phyloP scores from a whole-genome alignment of 2,797 vertebrate species.

The Triplophysa bombifrons region DNA sequence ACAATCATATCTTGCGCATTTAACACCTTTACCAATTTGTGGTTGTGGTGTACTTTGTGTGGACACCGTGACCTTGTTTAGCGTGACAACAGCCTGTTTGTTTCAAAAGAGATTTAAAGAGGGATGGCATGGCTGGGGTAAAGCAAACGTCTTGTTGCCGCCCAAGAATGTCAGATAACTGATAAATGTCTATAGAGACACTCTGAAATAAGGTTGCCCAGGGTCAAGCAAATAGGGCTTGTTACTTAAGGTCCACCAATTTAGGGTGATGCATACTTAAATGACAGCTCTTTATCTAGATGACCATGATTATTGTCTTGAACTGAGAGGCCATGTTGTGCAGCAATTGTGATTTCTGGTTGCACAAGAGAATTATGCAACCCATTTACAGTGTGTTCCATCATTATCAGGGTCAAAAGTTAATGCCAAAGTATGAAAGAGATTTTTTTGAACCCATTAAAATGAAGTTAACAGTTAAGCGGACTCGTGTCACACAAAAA shows the following conservation, averaged over 20 bases:
- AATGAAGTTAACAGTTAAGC: neutral
- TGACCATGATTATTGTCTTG: slow-evolving; percentile 42
- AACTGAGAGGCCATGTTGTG: slow-evolving; percentile 64
- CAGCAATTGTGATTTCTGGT: slow-evolving; percentile 63
- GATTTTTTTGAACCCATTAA: slow-evolving; percentile 16
- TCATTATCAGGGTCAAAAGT: slow-evolving; percentile 57
- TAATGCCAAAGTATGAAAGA: slow-evolving; percentile 57
- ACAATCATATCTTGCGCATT: neutral
- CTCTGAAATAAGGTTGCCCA: slow-evolving; percentile 4
- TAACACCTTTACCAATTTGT: no score
- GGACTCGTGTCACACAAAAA: neutral
- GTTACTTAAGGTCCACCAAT: neutral
- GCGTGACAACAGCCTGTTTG: slow-evolving; percentile 38
- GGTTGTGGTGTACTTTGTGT: slow-evolving; percentile 22
- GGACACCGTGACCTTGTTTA: slow-evolving; percentile 7
- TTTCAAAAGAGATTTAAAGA: slow-evolving; percentile 39
- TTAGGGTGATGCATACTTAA: neutral
- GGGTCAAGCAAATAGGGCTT: slow-evolving; percentile 5
- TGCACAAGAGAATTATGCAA: slow-evolving; percentile 75
- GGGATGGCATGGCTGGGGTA: slow-evolving; percentile 38
- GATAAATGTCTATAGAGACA: neutral
- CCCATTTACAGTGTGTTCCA: slow-evolving; percentile 60
- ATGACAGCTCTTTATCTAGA: neutral
- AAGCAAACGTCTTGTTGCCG: slow-evolving; percentile 10
- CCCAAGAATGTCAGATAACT: slow-evolving; percentile 10